phyloP scores from a whole-genome alignment of 2,113 vertebrate species.

The Probosciger aterrimus region DNA sequence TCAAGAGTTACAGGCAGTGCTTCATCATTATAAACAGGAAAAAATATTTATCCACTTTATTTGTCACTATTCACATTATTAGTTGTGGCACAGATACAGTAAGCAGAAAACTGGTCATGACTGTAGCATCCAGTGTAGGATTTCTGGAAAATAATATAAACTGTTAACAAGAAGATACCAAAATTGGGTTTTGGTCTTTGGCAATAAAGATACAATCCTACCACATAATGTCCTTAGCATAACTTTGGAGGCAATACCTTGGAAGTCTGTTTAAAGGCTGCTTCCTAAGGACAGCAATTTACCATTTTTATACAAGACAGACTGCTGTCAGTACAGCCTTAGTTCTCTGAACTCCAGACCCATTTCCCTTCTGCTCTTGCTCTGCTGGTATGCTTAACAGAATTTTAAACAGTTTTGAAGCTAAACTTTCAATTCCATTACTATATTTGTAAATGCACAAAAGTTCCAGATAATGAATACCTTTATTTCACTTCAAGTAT shows the following conservation, averaged over 20 bases:
- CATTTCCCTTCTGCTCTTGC: background rate
- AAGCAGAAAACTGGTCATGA: background rate
- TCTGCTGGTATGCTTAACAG: background rate
- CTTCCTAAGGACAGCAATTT: background rate
- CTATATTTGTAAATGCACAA: background rate
- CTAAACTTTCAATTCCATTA: background rate
- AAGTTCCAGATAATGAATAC: background rate
- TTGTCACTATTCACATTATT: background rate
- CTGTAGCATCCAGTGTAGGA: background rate
- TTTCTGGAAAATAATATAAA: background rate
- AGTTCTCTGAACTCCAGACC: background rate
- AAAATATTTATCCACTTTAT: background rate
- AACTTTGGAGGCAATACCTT: background rate
- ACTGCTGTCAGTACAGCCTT: background rate
- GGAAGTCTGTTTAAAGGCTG: background rate
- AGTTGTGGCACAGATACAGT: fast-evolving
- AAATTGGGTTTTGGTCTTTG: background rate
- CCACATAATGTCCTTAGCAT: background rate
- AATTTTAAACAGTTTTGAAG: background rate
- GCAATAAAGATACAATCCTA: background rate
- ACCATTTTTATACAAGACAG: background rate
- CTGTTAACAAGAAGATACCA: background rate
- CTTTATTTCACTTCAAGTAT: background rate
- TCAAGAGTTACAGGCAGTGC: background rate
- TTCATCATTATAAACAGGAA: background rate